Percentiles rank a stretch among this genome's conserved stretches.
These are phyloP conservation scores for Anoplopoma fimbria DNA, from an alignment of 2,113 vertebrate genomes.

Conservation along the genomic window DNA sequence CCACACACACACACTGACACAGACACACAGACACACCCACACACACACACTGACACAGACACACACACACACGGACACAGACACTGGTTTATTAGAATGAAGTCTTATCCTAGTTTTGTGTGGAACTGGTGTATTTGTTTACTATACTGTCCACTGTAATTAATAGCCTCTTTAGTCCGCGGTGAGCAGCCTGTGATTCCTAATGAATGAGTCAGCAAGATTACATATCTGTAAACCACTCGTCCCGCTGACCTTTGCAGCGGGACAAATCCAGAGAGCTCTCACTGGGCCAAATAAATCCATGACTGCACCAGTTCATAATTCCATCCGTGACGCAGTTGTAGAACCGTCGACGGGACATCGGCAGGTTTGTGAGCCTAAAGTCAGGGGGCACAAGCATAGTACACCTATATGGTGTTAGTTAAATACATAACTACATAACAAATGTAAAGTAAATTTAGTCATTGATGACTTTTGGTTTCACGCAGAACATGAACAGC, in stretches of 20 bases:
- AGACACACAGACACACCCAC: background rate
- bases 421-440: background rate
- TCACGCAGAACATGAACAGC: background rate
- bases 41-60: background rate
- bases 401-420: background rate
- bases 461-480: background rate
- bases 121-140: constrained; percentile 25
- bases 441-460: too few species aligned
- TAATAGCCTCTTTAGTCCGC: constrained; percentile 7
- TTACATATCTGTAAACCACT: background rate
- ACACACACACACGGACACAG: background rate
- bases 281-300: background rate
- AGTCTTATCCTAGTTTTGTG: constrained; percentile 42
- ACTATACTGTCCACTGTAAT: constrained; percentile 20
- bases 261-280: background rate
- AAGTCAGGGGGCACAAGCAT: background rate
- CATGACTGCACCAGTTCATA: background rate
- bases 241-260: background rate
- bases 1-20: background rate
- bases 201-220: constrained; percentile 26
- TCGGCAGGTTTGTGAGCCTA: background rate
- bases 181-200: constrained; percentile 7
- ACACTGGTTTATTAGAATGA: constrained; percentile 23
- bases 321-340: background rate
- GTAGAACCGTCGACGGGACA: background rate